phyloP scores from a whole-genome alignment of 2,888 invertebrate genomes.

The Eucriotettix oculatus region DNA sequence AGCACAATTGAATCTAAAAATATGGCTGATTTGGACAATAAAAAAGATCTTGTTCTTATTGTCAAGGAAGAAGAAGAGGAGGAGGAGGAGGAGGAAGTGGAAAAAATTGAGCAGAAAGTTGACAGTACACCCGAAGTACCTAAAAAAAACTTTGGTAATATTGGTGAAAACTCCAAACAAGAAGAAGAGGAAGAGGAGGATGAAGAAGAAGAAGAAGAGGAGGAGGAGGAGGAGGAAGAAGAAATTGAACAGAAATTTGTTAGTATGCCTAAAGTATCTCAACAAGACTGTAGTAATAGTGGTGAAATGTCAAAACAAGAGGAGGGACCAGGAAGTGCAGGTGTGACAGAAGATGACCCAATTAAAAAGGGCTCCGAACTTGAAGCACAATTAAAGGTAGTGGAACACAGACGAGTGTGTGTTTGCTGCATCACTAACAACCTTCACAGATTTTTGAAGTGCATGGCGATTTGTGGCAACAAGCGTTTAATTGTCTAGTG shows the following conservation, averaged over 20 bases:
- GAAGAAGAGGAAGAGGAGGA: constrained; percentile 12
- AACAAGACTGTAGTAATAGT: too few species aligned
- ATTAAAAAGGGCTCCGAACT: too few species aligned
- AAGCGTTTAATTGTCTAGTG: too few species aligned
- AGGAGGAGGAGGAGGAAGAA: constrained; percentile 20
- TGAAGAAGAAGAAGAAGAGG: constrained; percentile 11
- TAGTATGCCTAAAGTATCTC: too few species aligned
- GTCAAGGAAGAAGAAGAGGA: constrained; percentile 6
- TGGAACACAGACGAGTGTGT: too few species aligned
- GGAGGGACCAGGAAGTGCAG: too few species aligned
- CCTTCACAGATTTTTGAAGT: too few species aligned
- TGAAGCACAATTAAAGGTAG: too few species aligned
- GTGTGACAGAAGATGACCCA: too few species aligned
- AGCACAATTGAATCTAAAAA: not conserved
- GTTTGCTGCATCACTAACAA: too few species aligned
- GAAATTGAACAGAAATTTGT: constrained; percentile 18
- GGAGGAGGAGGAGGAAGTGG: constrained; percentile 13
- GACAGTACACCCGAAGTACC: constrained; percentile 20
- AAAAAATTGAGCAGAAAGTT: not conserved
- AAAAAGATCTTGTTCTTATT: constrained; percentile 7
- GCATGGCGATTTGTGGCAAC: too few species aligned
- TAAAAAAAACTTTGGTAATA: constrained; percentile 2
- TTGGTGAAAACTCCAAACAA: constrained; percentile 4
- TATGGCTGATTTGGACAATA: constrained; percentile 8
- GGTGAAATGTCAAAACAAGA: too few species aligned